phyloP scores from a whole-genome alignment of 1,140 invertebrate genomes.

The Drosophila paulistorum region DNA sequence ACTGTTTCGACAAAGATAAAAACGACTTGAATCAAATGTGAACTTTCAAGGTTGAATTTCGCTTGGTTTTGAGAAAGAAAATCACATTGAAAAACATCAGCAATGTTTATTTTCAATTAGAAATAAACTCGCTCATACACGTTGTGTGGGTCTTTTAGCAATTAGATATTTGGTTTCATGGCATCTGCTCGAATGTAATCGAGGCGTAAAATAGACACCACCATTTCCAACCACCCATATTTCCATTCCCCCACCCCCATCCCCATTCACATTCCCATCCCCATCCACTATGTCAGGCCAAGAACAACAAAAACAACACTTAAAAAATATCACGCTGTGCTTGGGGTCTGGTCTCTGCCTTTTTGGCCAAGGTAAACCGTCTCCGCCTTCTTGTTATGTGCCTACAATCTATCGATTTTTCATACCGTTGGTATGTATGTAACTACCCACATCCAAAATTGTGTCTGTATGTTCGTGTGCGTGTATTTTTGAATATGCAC shows the following conservation, averaged over 20 bases:
- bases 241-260: constrained; percentile 24
- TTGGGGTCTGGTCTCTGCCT: constrained; percentile 30
- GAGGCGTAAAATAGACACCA: constrained; percentile 67
- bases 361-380: constrained; percentile 67
- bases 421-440: constrained; percentile 34
- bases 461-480: constrained; percentile 21
- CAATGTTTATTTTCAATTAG: constrained; percentile 78
- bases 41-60: constrained; percentile 29
- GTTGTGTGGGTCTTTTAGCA: constrained; percentile 65
- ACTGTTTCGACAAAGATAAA: too few species aligned
- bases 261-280: constrained; percentile 24
- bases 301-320: constrained; percentile 63
- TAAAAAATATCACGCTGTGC: constrained; percentile 73
- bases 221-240: constrained; percentile 30
- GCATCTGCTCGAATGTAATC: constrained; percentile 68
- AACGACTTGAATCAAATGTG: background rate
- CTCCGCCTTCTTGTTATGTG: constrained; percentile 56
- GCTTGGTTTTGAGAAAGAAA: background rate
- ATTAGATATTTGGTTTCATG: constrained; percentile 70
- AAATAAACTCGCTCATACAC: constrained; percentile 52
- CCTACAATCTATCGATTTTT: constrained; percentile 71
- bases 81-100: constrained; percentile 32
- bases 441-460: constrained; percentile 14
- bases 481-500: constrained; percentile 42
- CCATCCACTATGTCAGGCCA: constrained; percentile 23